Evolutionary conservation across 64 coral and sea anemone genomes (phyloP), one percentile per base, ranked within the genome.

Genomic region (Pocillopora damicornis): DNA sequence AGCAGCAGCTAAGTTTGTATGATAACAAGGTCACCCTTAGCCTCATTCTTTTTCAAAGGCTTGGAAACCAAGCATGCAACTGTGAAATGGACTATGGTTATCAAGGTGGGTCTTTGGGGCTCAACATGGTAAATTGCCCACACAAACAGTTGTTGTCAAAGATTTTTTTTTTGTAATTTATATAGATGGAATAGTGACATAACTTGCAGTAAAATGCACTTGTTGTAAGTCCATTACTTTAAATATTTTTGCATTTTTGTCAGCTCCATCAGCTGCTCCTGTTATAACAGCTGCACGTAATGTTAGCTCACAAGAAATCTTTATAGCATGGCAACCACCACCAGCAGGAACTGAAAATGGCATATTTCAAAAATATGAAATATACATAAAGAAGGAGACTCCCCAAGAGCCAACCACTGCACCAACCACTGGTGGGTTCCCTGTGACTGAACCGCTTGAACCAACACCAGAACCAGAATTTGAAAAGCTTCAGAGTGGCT

Each of bases 211-310:
- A 60, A 34, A 37, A 51, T 0, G 18, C 20, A 3, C 20, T 78
- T 9, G 51, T 51, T 15, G 18, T 15, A 14, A 62, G 30, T 15
- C 13, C 4, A 63, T 64, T 86, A 56, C 8, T 73, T 37, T 86
- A 30, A 30, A 30, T 30, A 30, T 30, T 30, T 30, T 20, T 71
- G 60, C 37, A 37, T 77, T 84, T 9, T 9, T 78, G 17, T 16
- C 60, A 91, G 89, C 89, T 59, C 89, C 89, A 10, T 77, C 89
- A 62, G 80, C 64, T 30, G 59, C 89, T 35, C 89, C 89, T 60
- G 26, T 20, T 77, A 73, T 77, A 66, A 75, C 75, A 26, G 63
- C 59, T 26, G 89, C 61, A 15, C 5, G 59, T 8, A 72, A 18
- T 22, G 30, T 60, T 7, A 91, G 81, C 81, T 86, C 89, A 37